A percentile compares a stretch with the other conserved stretches of the same genome.
Conservation (phyloP, 2,113 vertebrate genomes). For the Hyla sarda region DNA sequence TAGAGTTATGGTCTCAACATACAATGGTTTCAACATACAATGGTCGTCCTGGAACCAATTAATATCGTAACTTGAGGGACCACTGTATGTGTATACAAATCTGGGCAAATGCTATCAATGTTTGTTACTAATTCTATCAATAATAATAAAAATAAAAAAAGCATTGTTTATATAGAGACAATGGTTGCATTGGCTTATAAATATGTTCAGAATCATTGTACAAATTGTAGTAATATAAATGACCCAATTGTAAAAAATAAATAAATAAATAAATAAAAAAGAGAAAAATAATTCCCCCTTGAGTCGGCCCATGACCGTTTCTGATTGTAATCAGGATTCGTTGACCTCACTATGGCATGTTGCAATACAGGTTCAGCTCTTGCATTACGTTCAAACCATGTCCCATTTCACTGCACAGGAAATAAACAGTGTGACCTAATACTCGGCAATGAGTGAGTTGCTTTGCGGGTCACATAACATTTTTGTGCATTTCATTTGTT, state of each 20-base stretch:
- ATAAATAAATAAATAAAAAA: not conserved
- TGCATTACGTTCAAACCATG: not conserved
- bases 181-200: not conserved
- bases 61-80: no score
- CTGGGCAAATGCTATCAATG: not conserved
- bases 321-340: constrained; percentile 20
- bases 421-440: constrained; percentile 23
- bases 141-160: no score
- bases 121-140: not conserved
- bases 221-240: not conserved
- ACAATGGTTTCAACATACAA: no score
- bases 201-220: not conserved
- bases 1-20: no score
- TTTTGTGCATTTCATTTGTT: constrained; percentile 7
- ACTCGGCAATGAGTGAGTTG: constrained; percentile 19
- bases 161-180: not conserved
- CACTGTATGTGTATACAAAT: no score
- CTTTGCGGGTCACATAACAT: not conserved
- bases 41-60: no score
- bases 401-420: constrained; percentile 38
- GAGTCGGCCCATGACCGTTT: not conserved
- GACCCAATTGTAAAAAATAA: not conserved
- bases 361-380: constrained; percentile 20
- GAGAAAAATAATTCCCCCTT: not conserved
- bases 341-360: not conserved